phyloP scores from a whole-genome alignment of 2,113 vertebrate genomes.

The Alaudala cheleensis region DNA sequence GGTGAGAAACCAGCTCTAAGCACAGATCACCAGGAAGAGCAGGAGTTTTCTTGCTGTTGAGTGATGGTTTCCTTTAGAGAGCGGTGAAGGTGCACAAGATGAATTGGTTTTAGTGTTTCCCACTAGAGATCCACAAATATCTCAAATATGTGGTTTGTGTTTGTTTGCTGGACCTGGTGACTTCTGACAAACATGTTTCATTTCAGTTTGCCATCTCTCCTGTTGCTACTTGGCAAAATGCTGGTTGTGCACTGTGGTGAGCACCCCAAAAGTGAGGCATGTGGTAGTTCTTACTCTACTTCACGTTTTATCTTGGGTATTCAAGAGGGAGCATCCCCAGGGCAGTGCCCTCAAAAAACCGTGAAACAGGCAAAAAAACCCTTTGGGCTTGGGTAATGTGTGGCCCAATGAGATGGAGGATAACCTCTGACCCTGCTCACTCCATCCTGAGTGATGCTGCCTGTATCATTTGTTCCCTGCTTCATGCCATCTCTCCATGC shows the following conservation, averaged over 20 bases:
- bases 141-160: fast-evolving
- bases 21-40: background rate
- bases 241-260: background rate
- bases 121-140: background rate
- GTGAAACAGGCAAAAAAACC: fast-evolving
- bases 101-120: background rate
- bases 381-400: background rate
- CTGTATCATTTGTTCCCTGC: background rate
- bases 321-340: background rate
- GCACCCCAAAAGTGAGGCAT: background rate
- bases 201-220: background rate
- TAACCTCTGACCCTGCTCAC: background rate
- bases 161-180: background rate
- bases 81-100: no score
- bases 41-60: background rate
- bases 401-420: background rate
- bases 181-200: background rate
- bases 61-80: background rate
- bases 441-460: background rate
- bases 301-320: fast-evolving
- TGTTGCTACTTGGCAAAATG: background rate
- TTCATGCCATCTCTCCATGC: background rate
- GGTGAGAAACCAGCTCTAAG: background rate
- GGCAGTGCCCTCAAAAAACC: background rate
- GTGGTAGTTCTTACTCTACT: background rate